phyloP scores from a whole-genome alignment of 2,797 vertebrate genomes.

The Lagodon rhomboides region DNA sequence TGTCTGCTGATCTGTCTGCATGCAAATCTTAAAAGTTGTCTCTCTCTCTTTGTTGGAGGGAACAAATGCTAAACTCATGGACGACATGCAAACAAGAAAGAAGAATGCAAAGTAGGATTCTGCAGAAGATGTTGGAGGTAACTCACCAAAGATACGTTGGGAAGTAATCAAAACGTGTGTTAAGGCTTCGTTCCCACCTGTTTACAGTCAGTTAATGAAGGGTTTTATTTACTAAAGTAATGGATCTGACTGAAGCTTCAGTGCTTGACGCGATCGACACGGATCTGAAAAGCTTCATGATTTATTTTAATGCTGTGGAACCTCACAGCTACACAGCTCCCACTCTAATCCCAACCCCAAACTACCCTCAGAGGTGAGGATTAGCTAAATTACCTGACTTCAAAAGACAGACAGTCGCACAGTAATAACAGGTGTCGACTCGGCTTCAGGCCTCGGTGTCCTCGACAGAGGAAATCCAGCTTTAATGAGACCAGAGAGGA shows the following conservation, averaged over 20 bases:
- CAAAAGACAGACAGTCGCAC: slow-evolving; percentile 8
- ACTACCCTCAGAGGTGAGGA: background rate
- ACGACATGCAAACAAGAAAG: slow-evolving; percentile 12
- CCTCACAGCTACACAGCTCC: background rate
- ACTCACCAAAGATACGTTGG: too few species aligned
- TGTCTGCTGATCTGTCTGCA: background rate
- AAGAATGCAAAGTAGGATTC: background rate
- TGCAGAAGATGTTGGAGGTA: background rate
- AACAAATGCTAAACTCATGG: background rate
- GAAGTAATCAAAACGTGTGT: too few species aligned
- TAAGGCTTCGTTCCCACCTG: too few species aligned
- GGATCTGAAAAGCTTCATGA: background rate
- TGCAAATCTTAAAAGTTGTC: slow-evolving; percentile 10
- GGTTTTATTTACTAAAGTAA: too few species aligned
- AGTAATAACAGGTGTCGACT: background rate
- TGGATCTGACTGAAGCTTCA: background rate
- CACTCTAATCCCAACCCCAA: slow-evolving; percentile 6
- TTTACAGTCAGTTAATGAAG: too few species aligned
- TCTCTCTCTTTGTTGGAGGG: background rate
- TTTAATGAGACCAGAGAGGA: slow-evolving; percentile 9
- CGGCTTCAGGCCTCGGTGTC: background rate
- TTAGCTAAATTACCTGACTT: slow-evolving; percentile 26
- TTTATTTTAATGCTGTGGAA: slow-evolving; percentile 1
- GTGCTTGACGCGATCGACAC: background rate
- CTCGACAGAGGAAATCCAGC: slow-evolving; percentile 14